A percentile compares a stretch with the other conserved stretches of the same genome.
These are phyloP conservation scores for Fregata magnificens DNA, from an alignment of 2,113 vertebrate genomes.

Conservation along the genomic window DNA sequence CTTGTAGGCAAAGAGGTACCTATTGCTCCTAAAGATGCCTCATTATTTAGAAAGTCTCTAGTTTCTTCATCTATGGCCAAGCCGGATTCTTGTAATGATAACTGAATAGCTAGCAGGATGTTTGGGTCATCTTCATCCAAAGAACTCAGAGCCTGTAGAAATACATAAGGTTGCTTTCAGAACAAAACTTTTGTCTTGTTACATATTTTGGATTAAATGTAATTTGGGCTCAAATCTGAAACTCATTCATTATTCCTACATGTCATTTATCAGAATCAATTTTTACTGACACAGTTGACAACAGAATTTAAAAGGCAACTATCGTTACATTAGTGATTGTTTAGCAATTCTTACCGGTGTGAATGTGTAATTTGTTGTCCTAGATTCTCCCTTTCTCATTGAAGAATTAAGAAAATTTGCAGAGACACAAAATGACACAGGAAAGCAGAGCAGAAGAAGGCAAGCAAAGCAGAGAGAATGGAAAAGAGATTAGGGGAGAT, in stretches of 20 bases:
- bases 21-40: constrained; percentile 90
- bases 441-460: constrained; percentile 18
- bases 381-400: neutral
- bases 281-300: neutral
- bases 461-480: constrained; percentile 30
- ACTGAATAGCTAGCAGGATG: constrained; percentile 95
- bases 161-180: constrained; percentile 26
- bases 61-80: constrained; percentile 78
- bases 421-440: constrained; percentile 6
- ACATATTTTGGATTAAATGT: neutral
- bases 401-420: constrained; percentile 16
- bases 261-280: neutral
- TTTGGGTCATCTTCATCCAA: constrained; percentile 98
- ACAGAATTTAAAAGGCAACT: neutral
- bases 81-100: constrained; percentile 94
- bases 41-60: constrained; percentile 83
- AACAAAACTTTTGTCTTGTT: neutral
- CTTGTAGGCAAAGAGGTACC: constrained; percentile 94
- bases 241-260: neutral
- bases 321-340: neutral
- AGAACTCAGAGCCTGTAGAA: constrained; percentile 86
- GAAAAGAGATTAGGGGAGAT: constrained; percentile 43
- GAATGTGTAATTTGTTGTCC: neutral
- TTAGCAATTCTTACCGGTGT: neutral
- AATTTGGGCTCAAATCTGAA: neutral